Base-by-base conservation (phyloP, 2,888 invertebrate genomes). In the Oxytorus armatus region DNA sequence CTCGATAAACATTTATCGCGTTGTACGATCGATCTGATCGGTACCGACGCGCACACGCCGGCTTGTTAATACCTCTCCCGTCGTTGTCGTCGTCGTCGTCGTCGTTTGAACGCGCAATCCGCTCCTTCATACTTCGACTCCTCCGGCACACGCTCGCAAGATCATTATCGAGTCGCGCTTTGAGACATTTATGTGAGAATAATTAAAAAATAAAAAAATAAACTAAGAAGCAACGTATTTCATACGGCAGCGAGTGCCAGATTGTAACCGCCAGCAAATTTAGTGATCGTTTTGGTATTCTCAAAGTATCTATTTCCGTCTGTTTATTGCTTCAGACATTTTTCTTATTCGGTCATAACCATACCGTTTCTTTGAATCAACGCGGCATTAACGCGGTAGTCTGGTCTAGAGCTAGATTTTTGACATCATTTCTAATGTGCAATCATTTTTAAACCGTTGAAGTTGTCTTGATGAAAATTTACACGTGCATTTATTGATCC, bases 1-100 rank as follows among this genome's bases (percentile, higher is more conserved):
- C 81, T 65, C 74, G 81, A 81, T 81, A 81, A 81, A 77, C 77
- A 69, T 81, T 81, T 81, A 81, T 81, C 81, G 69, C 23, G 36
- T 29, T 53, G 57, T 57, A 69, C 73, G 81, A 81, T 81, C 81
- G 77, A 77, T 74, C 69, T 77, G 77, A 81, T 77, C 77, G 42
- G 57, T 51, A 77, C 23, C 77, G 69, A 65, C 63, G 57, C 74
- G 69, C 69, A 53, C 57, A 51, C 57, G 78, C 57, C 78, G 51
- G 29, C 72, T 55, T 53, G 65, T 72, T 68, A 72, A 77, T 68
- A 42, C 70, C 33, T 55, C 66, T 42, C 51, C 14, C 44, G 57
- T 16, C 21, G 47, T 49, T 49, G 59, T 61, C 57, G 65, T 44
- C 55, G 51, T 65, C 51, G 47, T 66, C 36, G 42, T 66, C 55